Base-by-base conservation (phyloP, 2,888 invertebrate species). In the Tridacna gigas region DNA sequence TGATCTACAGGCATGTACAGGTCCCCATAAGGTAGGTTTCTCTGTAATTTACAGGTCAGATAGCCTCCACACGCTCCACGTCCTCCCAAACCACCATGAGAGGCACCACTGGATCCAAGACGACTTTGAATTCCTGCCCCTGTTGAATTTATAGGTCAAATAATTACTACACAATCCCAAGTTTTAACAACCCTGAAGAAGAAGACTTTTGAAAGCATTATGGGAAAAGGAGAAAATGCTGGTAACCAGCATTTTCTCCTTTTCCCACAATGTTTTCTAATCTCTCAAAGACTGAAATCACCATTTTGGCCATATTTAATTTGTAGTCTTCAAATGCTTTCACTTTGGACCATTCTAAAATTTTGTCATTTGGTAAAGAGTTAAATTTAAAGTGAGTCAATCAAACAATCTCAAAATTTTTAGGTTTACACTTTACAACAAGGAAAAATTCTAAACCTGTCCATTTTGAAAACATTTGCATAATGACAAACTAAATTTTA, bases 1-100 rank as follows among this genome's bases (percentile, higher is more conserved):
- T 81, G 90, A 9, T 86, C 83, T 5, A 20, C 0, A 15, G 92
- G 92, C 12, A 20, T 22, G 75, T 90, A 89, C 12, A 91, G 69
- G 77, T 89, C 80, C 4, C 91, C 92, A 76, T 92, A 92, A 4
- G 92, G 90, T 18, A 69, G 25, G 66, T 82, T 88, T 61, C 91
- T 86, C 20, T 80, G 79, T 5, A 92, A 86, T 65, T 89, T 85
- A 79, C 92, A 92, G 5, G 91, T 88, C 22, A 89, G 78, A 51
- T 83, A 89, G 20, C 89, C 86, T 12, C 80, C 88, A 82, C 92
- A 92, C 18, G 81, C 88, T 18, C 92, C 91, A 12, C 90, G 85
- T 0, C 92, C 92, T 25, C 92, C 92, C 56, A 89, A 51, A 15
- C 92, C 92, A 7, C 90, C 92, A 77, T 91, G 90, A 11, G 91